Evolutionary conservation across 35 echinoderm and acorn worm species (phyloP), one percentile per base, ranked within the genome.

Genomic region (Hemicentrotus pulcherrimus): DNA sequence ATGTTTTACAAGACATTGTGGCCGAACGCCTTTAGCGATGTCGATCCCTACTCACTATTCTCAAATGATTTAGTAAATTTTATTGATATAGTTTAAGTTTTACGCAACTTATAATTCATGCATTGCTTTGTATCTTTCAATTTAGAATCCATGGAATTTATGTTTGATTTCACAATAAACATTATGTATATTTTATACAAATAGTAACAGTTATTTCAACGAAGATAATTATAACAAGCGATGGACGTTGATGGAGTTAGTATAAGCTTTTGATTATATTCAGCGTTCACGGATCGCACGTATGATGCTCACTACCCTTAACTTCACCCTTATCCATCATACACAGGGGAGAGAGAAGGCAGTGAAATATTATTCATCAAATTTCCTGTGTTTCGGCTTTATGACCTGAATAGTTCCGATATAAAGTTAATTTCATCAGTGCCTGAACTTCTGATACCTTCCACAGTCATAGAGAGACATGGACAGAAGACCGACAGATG

Each of bases 311-410:
- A n/a, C 65, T 78, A n/a, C 65, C 65, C 65, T 78, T 28, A 78
- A 78, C 65, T n/a, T 78, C 65, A 78, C 65, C 88, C 46, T 90
- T 41, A 33, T 90, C 45, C 88, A 30, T 45, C 88, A 33, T 24
- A n/a, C 88, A 45, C 88, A 19, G 2, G 32, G 88, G 88, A 47
- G 18, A 45, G 46, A 18, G 88, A 47, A 90, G 88, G 88, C 88
- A 47, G 88, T 90, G 88, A 90, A 90, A 90, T 90, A 93, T 93
- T 93, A 93, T 93, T 93, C 91, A 93, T 93, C 91, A 58, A 93
- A 47, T 93, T 93, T 93, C 91, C 91, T 93, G 46, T 47, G 91
- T 31, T 48, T 93, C 91, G 48, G 30, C 48, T 93, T 93, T 52
- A 93, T 93, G 91, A 47, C 46, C 91, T 58, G 91, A 93, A 93